Evolutionary conservation across 1,140 invertebrate species (phyloP).

Genomic region (Conus ventricosus): DNA sequence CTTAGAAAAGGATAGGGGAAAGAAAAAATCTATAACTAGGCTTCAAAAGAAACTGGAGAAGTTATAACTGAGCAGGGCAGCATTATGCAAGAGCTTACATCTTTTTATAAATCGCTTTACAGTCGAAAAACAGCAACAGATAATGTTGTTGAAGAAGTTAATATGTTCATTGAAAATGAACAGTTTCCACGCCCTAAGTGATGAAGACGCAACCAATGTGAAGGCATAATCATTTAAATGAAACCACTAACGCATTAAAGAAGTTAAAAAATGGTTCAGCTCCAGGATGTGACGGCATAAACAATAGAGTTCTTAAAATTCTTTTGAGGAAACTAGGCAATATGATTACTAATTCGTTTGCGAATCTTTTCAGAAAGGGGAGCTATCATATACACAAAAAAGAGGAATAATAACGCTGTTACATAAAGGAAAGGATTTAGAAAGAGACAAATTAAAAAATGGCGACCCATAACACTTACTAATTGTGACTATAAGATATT

Average conservation of each 20-base stretch:
- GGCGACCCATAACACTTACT: not conserved
- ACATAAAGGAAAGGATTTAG: no score
- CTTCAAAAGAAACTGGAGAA: not conserved
- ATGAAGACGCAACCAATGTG: not conserved
- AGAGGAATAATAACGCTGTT: not conserved
- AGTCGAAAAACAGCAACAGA: not conserved
- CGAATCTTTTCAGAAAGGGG: not conserved
- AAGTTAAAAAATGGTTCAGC: slow-evolving; percentile 7
- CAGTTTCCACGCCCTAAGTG: not conserved
- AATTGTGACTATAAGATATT: not conserved
- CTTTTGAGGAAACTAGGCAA: not conserved
- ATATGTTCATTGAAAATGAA: not conserved
- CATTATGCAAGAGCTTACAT: not conserved
- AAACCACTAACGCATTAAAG: slow-evolving; percentile 9
- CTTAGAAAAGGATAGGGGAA: slow-evolving; percentile 34
- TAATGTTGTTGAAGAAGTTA: not conserved
- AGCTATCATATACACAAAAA: not conserved
- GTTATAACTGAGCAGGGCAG: not conserved
- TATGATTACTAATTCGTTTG: not conserved
- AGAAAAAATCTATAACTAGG: slow-evolving; percentile 25
- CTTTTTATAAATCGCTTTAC: not conserved
- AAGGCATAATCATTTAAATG: not conserved
- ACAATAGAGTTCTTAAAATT: slow-evolving; percentile 7
- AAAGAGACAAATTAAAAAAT: no score
- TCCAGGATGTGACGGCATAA: slow-evolving; percentile 6